Evolutionary conservation across 2,797 vertebrate species (phyloP), one percentile per base, ranked within the genome.

Genomic region (Epinephelus awoara): DNA sequence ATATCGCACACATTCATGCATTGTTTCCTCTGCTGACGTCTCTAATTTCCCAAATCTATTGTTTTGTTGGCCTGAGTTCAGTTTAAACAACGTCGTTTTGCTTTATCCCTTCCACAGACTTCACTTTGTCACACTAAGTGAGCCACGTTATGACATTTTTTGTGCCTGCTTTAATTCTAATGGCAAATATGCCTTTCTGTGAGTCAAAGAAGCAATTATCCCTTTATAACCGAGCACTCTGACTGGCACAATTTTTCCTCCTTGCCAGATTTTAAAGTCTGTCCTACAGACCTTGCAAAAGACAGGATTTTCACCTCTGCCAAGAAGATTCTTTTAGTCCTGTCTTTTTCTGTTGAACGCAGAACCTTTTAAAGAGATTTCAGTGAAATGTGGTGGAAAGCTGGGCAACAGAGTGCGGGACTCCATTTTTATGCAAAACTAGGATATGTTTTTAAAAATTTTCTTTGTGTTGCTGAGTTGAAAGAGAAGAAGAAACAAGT

Each of bases 191-290:
- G 56, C 29, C 66, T 77, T 51, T 68, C 47, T 73, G 40, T 56
- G 72, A 72, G 72, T 71, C 44, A 34, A 47, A 75, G 46, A 76
- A 23, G 58, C 40, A 38, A 46, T 76, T 79, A 72, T 76, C 59
- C 14, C 15, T 27, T n/a, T 47, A 70, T 54, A 66, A 56, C 29
- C 15, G 27, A 77, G 50, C 42, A 18, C 55, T 61, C 71, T 79
- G 71, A 71, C 55, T n/a, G 66, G 42, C 65, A 59, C 40, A 64
- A 47, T 77, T 58, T 72, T 6, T 27, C 62, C 74, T 64, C 23
- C 46, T 38, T 50, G 55, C 56, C 61, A 72, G 58, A 64, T 51
- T 27, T 38, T 17, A 19, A 56, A 62, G 21, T 56, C 50, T 61
- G 21, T 64, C 23, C 54, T 57, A 11, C 13, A 79, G 54, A 66